Conservation (phyloP, 2,113 vertebrate species). For the Edolisoma coerulescens region DNA sequence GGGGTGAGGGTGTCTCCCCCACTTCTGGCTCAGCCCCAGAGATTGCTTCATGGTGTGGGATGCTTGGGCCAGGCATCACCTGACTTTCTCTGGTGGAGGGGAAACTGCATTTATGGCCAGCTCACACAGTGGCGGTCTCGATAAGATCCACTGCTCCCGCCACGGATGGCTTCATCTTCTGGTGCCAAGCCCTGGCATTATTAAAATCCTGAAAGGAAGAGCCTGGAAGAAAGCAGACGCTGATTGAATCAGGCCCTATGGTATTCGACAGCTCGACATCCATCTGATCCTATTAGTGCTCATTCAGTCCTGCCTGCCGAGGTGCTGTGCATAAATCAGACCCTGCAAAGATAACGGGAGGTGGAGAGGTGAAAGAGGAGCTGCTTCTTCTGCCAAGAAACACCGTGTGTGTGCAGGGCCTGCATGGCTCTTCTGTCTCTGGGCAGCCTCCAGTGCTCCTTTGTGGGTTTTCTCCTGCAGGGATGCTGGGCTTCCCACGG, state of each 20-base stretch:
- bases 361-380: background rate
- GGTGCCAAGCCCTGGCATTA: slow-evolving; percentile 45
- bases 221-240: slow-evolving; percentile 15
- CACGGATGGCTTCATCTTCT: background rate
- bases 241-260: slow-evolving; percentile 39
- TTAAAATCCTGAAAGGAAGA: slow-evolving; percentile 56
- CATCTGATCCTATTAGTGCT: slow-evolving; percentile 56
- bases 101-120: background rate
- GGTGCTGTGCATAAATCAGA: slow-evolving; percentile 50
- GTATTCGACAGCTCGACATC: slow-evolving; percentile 50
- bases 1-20: fast-evolving
- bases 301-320: background rate
- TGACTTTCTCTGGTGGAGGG: fast-evolving
- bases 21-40: background rate
- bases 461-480: background rate
- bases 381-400: background rate
- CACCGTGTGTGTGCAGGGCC: fast-evolving
- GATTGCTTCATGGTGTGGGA: background rate
- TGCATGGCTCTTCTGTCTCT: background rate
- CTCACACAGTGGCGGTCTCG: fast-evolving
- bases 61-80: background rate
- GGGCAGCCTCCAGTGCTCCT: background rate
- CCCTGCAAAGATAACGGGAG: background rate
- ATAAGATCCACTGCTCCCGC: background rate
- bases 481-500: fast-evolving